These are phyloP conservation scores for Volucella zonaria DNA, from an alignment of 2,888 invertebrate species.

Conservation along the genomic window DNA sequence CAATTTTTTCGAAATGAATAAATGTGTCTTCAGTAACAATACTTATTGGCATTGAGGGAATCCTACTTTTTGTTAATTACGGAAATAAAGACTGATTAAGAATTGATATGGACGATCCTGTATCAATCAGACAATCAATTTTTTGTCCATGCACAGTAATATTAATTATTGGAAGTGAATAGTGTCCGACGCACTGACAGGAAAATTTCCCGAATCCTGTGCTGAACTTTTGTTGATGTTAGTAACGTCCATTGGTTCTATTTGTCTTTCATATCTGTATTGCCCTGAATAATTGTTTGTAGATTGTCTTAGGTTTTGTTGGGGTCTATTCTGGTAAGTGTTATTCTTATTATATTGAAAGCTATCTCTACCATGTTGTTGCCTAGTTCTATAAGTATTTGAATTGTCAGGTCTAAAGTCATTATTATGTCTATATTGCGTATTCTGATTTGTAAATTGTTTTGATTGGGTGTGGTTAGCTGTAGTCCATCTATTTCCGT, in stretches of 20 bases:
- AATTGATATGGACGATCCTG: conserved; percentile 29
- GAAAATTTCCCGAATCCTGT: conserved; percentile 12
- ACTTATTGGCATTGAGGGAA: conserved; percentile 17
- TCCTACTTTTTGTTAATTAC: conserved; percentile 6
- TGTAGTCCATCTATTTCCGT: conserved; percentile 13
- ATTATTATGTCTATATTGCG: conserved; percentile 18
- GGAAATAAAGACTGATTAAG: conserved; percentile 18
- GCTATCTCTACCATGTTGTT: conserved; percentile 12
- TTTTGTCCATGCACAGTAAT: conserved; percentile 11
- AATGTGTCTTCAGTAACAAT: conserved; percentile 10
- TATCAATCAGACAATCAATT: conserved; percentile 32
- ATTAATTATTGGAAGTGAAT: conserved; percentile 39
- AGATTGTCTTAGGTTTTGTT: conserved; percentile 23
- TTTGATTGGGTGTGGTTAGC: conserved; percentile 9
- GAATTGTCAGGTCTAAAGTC: conserved; percentile 16
- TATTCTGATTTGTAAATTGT: neutral
- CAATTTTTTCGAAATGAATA: conserved; percentile 19
- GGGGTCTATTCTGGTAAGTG: conserved; percentile 16
- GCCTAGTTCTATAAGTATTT: conserved; percentile 21
- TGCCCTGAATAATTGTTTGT: conserved; percentile 16
- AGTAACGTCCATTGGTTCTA: conserved; percentile 22
- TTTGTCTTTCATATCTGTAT: conserved; percentile 6
- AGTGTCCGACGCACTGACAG: conserved; percentile 26
- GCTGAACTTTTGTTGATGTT: conserved; percentile 5
- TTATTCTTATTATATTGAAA: conserved; percentile 12